phyloP scores from a whole-genome alignment of 2,113 vertebrate species.

The Seriola aureovittata region DNA sequence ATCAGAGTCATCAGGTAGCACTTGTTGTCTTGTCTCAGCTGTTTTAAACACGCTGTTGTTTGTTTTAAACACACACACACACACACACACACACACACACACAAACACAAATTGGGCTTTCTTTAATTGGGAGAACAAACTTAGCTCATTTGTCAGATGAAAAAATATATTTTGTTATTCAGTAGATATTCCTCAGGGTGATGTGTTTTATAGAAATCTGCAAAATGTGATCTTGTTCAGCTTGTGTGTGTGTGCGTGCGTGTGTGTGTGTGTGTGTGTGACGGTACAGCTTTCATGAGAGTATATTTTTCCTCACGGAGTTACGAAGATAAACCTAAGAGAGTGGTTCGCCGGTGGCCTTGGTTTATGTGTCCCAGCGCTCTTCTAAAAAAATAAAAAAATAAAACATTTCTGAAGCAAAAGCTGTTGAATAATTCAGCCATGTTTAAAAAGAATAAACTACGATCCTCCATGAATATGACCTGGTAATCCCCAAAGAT shows the following conservation, averaged over 20 bases:
- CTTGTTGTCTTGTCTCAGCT: not conserved
- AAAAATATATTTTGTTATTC: constrained; percentile 12
- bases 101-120: too few species aligned
- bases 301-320: not conserved
- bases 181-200: not conserved
- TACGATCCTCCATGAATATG: constrained; percentile 56
- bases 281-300: not conserved
- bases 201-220: constrained; percentile 4
- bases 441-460: constrained; percentile 54
- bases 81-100: too few species aligned
- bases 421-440: constrained; percentile 72
- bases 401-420: constrained; percentile 30
- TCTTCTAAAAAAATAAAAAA: not conserved
- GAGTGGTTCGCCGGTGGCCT: constrained; percentile 32
- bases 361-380: constrained; percentile 49
- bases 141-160: constrained; percentile 19
- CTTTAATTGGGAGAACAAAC: constrained; percentile 34
- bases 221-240: not conserved
- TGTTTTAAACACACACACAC: too few species aligned
- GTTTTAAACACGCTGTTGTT: not conserved
- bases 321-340: constrained; percentile 5
- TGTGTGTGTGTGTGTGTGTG: not conserved
- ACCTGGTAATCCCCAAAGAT: constrained; percentile 26
- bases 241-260: not conserved
- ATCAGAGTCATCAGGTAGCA: not conserved